phyloP scores from a whole-genome alignment of 2,113 vertebrate genomes.

The Pachyramphus minor region DNA sequence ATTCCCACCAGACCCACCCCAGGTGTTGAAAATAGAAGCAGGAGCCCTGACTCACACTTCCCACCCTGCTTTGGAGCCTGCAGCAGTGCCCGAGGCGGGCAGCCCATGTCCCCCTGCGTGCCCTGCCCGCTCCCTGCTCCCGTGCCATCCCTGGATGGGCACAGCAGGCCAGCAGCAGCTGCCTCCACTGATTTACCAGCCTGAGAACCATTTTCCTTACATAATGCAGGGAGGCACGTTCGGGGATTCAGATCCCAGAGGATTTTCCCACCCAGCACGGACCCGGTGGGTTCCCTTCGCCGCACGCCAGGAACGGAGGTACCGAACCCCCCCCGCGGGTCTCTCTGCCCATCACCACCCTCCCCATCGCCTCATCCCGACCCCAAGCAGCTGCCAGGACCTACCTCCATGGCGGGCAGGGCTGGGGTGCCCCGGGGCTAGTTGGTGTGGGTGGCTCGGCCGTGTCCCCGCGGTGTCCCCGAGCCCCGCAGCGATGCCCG shows the following conservation, averaged over 20 bases:
- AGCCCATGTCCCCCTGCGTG: neutral
- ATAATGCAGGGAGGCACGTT: neutral
- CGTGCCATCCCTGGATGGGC: rapidly evolving
- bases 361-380: rapidly evolving
- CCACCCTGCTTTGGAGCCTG: neutral
- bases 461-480: neutral
- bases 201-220: neutral
- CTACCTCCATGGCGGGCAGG: slow-evolving; percentile 49
- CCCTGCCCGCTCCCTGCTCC: neutral
- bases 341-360: neutral
- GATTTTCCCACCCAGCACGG: neutral
- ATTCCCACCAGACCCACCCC: neutral
- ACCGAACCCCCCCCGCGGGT: rapidly evolving
- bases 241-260: neutral
- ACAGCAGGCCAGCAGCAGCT: neutral
- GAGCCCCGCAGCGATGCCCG: neutral
- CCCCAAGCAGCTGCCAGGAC: neutral
- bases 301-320: rapidly evolving
- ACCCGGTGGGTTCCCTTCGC: neutral
- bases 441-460: neutral
- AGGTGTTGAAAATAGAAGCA: neutral
- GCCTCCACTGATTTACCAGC: neutral
- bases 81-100: neutral
- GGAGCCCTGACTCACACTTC: neutral
- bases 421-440: neutral